These are phyloP conservation scores for Characodon lateralis DNA, from an alignment of 2,797 vertebrate species.

Conservation along the genomic window DNA sequence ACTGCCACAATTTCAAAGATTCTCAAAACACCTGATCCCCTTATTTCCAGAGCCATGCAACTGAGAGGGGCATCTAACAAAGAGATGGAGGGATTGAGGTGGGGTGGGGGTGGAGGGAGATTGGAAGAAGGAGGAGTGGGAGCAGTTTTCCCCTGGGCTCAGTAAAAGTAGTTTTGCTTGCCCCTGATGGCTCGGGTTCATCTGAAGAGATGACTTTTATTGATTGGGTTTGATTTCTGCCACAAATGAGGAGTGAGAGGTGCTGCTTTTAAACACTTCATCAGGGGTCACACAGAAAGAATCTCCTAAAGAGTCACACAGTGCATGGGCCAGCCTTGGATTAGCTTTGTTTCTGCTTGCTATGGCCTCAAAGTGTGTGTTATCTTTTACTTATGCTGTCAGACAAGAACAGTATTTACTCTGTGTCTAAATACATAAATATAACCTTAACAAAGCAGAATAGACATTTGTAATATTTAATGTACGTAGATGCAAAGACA, in stretches of 20 bases:
- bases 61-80: constrained; percentile 47
- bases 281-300: neutral
- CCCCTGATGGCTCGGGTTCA: constrained; percentile 71
- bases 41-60: constrained; percentile 15
- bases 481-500: neutral
- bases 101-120: constrained; percentile 27
- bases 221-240: constrained; percentile 79
- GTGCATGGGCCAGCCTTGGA: neutral
- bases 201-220: constrained; percentile 81
- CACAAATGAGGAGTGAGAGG: constrained; percentile 38
- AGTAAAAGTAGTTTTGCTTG: constrained; percentile 73
- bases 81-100: constrained; percentile 41
- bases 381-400: neutral
- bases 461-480: neutral
- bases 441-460: neutral
- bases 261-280: constrained; percentile 40
- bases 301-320: neutral
- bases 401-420: neutral
- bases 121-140: constrained; percentile 15
- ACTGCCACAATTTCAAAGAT: constrained; percentile 29
- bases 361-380: neutral
- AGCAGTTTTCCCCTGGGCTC: constrained; percentile 58
- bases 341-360: neutral
- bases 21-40: constrained; percentile 39
- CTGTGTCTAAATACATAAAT: neutral